A percentile compares a stretch with the other conserved stretches of the same genome.
Evolutionary conservation across 1,140 invertebrate genomes (phyloP).

Genomic region (Eupeodes corollae): DNA sequence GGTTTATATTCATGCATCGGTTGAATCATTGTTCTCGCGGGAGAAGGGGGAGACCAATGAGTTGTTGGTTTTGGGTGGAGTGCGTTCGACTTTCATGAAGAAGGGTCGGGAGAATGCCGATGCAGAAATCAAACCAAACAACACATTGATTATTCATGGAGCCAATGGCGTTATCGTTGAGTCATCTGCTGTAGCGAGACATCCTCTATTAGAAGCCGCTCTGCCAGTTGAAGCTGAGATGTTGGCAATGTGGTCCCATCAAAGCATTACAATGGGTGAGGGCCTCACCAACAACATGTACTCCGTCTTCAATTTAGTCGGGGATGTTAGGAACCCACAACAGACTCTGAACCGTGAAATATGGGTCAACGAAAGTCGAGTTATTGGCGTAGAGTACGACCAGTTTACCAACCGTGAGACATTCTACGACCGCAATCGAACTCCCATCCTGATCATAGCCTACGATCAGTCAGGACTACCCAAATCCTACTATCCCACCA

Average conservation of each 20-base stretch:
- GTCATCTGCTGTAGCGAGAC: constrained; percentile 65
- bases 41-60: constrained; percentile 37
- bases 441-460: constrained; percentile 69
- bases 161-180: constrained; percentile 58
- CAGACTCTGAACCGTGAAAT: constrained; percentile 72
- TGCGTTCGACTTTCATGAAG: constrained; percentile 44
- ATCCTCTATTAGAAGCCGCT: constrained; percentile 75
- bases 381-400: constrained; percentile 83
- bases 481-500: constrained; percentile 60
- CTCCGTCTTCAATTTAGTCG: constrained; percentile 66
- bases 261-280: constrained; percentile 63
- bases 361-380: constrained; percentile 69
- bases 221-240: constrained; percentile 86
- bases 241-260: constrained; percentile 76
- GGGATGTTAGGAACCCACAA: constrained; percentile 68
- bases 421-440: constrained; percentile 72
- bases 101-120: constrained; percentile 55
- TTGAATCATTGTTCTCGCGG: constrained; percentile 31
- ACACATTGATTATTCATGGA: constrained; percentile 57
- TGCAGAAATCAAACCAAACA: constrained; percentile 63
- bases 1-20: constrained; percentile 49
- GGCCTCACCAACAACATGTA: constrained; percentile 64
- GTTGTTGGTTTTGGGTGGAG: constrained; percentile 46
- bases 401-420: constrained; percentile 77
- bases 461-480: constrained; percentile 82